Conservation (phyloP, 2,888 invertebrate genomes). For the Conops quadrifasciatus region DNA sequence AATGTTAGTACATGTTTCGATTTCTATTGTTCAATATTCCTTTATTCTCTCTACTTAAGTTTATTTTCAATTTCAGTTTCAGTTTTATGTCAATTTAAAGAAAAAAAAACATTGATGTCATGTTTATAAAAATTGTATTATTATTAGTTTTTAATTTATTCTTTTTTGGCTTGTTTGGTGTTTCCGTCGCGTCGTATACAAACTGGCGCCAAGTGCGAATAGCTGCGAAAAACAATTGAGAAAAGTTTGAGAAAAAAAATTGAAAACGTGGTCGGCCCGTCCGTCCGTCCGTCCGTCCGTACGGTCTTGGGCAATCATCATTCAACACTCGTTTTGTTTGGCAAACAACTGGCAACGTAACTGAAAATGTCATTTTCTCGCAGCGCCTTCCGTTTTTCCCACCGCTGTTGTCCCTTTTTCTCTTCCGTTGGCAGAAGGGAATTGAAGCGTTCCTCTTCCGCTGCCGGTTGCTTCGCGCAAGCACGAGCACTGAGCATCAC, state of each 20-base stretch:
- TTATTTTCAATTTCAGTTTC: too few species aligned
- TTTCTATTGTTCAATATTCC: too few species aligned
- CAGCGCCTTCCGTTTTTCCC: neutral
- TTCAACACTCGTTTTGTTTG: slow-evolving; percentile 36
- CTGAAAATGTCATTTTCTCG: slow-evolving; percentile 37
- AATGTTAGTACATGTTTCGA: too few species aligned
- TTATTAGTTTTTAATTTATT: too few species aligned
- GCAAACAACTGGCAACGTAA: slow-evolving; percentile 34
- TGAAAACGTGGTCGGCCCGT: neutral
- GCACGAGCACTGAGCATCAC: slow-evolving; percentile 17
- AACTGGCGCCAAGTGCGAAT: too few species aligned
- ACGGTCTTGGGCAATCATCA: slow-evolving; percentile 18
- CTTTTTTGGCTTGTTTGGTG: too few species aligned
- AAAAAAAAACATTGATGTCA: too few species aligned
- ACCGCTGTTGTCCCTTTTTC: too few species aligned
- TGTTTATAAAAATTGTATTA: too few species aligned
- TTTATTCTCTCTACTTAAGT: too few species aligned
- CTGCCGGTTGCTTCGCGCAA: neutral
- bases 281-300: neutral
- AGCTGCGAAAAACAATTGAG: neutral
- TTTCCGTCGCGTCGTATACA: too few species aligned
- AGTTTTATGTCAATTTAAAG: too few species aligned
- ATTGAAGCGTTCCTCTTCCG: neutral
- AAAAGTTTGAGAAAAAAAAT: neutral
- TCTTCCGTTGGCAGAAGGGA: neutral